Percentiles rank a stretch among this genome's conserved stretches.
These are phyloP conservation scores for Eupithecia pulchellata DNA, from an alignment of 2,888 invertebrate genomes.

Conservation along the genomic window DNA sequence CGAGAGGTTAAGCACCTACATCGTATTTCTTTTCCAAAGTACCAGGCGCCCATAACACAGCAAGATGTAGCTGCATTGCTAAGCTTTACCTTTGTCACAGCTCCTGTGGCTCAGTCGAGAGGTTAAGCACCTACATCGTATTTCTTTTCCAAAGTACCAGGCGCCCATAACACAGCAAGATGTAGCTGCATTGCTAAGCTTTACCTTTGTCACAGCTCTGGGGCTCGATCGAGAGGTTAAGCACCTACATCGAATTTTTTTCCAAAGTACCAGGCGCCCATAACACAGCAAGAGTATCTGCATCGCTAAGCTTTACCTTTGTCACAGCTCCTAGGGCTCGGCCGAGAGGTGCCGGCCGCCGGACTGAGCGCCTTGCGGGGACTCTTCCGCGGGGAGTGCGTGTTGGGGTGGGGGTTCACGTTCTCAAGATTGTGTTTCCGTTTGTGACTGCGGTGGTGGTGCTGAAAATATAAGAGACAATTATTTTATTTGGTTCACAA, in stretches of 20 bases:
- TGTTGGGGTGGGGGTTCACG: slow-evolving; percentile 77
- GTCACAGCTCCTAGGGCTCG: slow-evolving; percentile 63
- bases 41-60: no score
- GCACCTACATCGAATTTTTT: no score
- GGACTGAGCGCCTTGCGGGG: slow-evolving; percentile 58
- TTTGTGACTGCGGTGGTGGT: slow-evolving; percentile 61
- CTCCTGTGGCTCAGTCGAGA: no score
- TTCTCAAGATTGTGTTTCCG: slow-evolving; percentile 75
- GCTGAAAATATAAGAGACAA: slow-evolving; percentile 39
- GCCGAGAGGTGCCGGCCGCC: slow-evolving; percentile 60
- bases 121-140: no score
- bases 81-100: no score
- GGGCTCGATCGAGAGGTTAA: slow-evolving; percentile 63
- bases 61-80: no score
- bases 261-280: not conserved
- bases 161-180: not conserved
- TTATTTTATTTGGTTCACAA: not conserved
- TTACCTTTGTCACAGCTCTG: slow-evolving; percentile 66
- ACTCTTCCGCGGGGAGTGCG: slow-evolving; percentile 60
- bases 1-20: no score
- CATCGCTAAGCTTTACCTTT: slow-evolving; percentile 58
- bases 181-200: slow-evolving; percentile 34
- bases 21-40: no score
- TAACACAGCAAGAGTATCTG: not conserved
- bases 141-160: no score